These are phyloP conservation scores for Euphonia xanthogaster DNA, from an alignment of 2,797 vertebrate genomes.

Conservation along the genomic window DNA sequence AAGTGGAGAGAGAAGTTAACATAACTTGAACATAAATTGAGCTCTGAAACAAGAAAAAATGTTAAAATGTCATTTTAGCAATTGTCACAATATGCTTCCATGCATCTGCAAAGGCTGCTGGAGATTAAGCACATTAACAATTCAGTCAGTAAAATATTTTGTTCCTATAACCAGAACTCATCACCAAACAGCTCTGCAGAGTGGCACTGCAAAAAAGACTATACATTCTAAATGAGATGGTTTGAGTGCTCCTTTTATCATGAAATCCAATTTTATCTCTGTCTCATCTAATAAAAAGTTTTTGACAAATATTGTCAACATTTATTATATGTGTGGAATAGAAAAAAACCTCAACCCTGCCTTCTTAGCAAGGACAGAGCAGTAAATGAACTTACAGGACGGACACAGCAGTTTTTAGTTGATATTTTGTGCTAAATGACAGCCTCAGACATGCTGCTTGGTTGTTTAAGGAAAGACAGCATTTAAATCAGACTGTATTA, in stretches of 20 bases:
- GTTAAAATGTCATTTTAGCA: background rate
- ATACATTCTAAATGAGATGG: conserved; percentile 60
- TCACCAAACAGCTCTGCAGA: background rate
- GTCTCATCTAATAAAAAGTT: conserved; percentile 62
- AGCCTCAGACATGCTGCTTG: background rate
- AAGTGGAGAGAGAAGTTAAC: background rate
- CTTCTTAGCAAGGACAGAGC: background rate
- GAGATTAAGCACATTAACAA: conserved; percentile 47
- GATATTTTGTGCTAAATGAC: background rate
- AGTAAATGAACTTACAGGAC: conserved; percentile 37
- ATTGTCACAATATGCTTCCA: background rate
- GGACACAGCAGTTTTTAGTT: background rate
- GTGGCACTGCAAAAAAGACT: background rate
- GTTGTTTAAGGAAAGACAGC: background rate
- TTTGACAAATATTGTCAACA: conserved; percentile 57
- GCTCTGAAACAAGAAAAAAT: background rate
- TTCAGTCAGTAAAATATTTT: conserved; percentile 10
- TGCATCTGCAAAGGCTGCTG: background rate
- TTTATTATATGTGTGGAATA: conserved; percentile 34
- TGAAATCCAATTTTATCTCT: conserved; percentile 66
- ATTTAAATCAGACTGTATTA: background rate
- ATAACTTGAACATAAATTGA: background rate
- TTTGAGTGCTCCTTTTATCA: conserved; percentile 59
- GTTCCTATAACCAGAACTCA: background rate
- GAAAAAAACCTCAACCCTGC: background rate